Base-by-base conservation (phyloP, 2,888 invertebrate species). In the Andrena praecox region DNA sequence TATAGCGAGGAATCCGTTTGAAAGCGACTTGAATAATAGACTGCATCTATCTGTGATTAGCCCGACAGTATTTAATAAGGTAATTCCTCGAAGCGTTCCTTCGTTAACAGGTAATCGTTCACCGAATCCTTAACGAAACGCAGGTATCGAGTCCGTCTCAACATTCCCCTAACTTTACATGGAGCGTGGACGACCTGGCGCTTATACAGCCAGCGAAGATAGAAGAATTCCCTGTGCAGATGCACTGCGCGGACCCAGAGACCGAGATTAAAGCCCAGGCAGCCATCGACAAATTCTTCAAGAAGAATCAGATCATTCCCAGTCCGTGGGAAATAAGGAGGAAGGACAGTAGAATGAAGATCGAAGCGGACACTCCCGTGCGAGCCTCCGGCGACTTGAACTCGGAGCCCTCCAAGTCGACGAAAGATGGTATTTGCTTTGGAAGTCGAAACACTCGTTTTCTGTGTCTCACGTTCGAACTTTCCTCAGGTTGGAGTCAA, bases 141-240 rank as follows among this genome's bases (percentile, higher is more conserved):
- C 83, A 95, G 95, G 92, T 91, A 50, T 90, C 93, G 12, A 94
- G 92, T 66, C 93, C 94, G 0, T 75, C 82, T 8, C 93, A 93
- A 81, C 80, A 85, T 10, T 94, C 94, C 7, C 93, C 95, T n/a
- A 95, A 94, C 76, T 96, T 96, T 89, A 94, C 95, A 76, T 97
- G 97, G 97, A 96, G 96, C 66, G 96, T 97, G 80, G 96, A 97
- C 80, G 96, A 97, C 90, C 94, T 96, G 10, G 96, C 96, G 73
- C 94, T 94, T n/a, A 93, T 97, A 77, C 95, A 95, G 67, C 97
- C 97, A 29, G 96, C 96, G 1, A 96, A 96, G 86, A 96, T 97
- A 77, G 96, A 96, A 83, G 96, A 95, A 87, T 93, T 95, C 69
- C 95, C 96, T 69, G 94, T 95, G 71, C 95, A 96, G 89, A 95